These are phyloP conservation scores for Halcyon badia DNA, from an alignment of 2,797 vertebrate genomes.

Conservation along the genomic window DNA sequence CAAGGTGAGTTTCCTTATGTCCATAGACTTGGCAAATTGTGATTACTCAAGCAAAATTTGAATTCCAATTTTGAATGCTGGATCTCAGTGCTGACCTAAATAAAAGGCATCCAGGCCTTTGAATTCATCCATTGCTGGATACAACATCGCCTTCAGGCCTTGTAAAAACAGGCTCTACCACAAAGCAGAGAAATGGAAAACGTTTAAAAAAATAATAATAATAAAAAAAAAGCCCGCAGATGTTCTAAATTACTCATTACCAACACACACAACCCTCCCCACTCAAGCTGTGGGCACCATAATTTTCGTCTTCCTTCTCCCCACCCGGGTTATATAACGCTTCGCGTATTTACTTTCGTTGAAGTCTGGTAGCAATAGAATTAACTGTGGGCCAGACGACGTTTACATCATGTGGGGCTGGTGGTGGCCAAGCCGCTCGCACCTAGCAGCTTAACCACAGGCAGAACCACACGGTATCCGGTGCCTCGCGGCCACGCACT, in stretches of 20 bases:
- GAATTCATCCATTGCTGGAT: background rate
- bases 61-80: background rate
- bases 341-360: background rate
- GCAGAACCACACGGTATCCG: rapidly evolving
- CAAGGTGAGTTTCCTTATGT: background rate
- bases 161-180: background rate
- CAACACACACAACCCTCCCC: background rate
- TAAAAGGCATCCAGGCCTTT: background rate
- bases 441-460: background rate
- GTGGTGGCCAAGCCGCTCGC: background rate
- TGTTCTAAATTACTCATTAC: constrained; percentile 60
- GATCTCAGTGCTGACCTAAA: background rate
- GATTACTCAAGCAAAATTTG: background rate
- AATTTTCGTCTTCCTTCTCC: background rate
- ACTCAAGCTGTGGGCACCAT: constrained; percentile 15
- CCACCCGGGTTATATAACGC: background rate
- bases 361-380: constrained; percentile 16
- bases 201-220: background rate
- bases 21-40: background rate
- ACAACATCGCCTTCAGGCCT: background rate
- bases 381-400: background rate
- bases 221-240: constrained; percentile 11
- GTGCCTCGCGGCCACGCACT: rapidly evolving
- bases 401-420: background rate
- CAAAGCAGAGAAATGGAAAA: constrained; percentile 41